Evolutionary conservation across 2,113 vertebrate species (phyloP).

Genomic region (Leiothrix lutea): DNA sequence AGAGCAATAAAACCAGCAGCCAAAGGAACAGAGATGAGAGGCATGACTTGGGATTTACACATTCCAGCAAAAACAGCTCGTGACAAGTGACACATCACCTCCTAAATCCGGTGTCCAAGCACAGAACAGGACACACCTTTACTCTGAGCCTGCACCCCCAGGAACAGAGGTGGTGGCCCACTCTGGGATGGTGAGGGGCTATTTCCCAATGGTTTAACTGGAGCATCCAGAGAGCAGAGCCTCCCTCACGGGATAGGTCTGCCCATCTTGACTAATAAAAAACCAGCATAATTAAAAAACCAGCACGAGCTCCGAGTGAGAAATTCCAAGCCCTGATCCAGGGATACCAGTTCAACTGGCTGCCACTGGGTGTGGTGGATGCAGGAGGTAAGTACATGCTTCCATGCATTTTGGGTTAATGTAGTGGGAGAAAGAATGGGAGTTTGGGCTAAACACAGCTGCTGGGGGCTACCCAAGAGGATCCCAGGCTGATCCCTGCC

Average conservation of each 20-base stretch:
- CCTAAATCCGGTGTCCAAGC: background rate
- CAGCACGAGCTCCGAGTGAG: background rate
- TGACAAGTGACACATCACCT: too few relatives aligned
- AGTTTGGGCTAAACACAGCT: background rate
- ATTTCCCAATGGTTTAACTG: accelerated
- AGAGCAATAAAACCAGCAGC: background rate
- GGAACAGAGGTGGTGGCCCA: background rate
- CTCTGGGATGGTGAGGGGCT: accelerated
- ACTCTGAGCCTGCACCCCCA: background rate
- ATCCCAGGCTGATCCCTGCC: background rate
- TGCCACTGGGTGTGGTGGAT: background rate
- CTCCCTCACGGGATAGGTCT: background rate
- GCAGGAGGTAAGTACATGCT: background rate
- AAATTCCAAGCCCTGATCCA: background rate
- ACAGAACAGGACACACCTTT: background rate
- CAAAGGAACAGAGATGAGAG: accelerated
- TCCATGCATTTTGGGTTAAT: background rate
- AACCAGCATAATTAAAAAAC: background rate
- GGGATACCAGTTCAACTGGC: background rate
- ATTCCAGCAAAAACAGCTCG: accelerated
- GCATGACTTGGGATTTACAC: background rate
- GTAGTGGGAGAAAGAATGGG: background rate
- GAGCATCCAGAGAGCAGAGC: background rate
- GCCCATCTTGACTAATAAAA: background rate
- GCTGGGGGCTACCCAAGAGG: background rate